Conservation (phyloP, 2,888 invertebrate species). For the Cyaniris semiargus region DNA sequence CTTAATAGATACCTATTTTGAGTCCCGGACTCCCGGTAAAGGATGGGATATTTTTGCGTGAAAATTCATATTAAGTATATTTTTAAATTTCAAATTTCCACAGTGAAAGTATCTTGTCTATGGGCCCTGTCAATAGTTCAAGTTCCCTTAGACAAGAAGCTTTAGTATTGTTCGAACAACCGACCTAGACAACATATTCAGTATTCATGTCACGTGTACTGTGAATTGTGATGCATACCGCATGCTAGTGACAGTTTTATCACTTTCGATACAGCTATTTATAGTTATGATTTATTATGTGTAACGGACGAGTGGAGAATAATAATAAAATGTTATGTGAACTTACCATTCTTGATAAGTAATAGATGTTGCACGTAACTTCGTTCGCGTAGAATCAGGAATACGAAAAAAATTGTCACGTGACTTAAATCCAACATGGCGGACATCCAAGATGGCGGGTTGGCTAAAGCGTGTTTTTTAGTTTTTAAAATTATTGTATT, state of each 20-base stretch:
- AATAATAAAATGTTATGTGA: background rate
- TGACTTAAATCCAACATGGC: too few species aligned
- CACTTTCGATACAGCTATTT: conserved; percentile 28
- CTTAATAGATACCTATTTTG: too few species aligned
- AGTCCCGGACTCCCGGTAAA: too few species aligned
- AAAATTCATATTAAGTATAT: background rate
- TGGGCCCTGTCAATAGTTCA: too few species aligned
- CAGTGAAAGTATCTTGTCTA: background rate
- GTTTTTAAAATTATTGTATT: too few species aligned
- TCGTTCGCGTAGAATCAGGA: background rate
- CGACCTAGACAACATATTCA: conserved; percentile 37
- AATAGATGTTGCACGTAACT: background rate
- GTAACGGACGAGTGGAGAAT: background rate
- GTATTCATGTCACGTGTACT: conserved; percentile 54
- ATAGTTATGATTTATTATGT: conserved; percentile 11
- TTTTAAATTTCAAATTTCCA: background rate
- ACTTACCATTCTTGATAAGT: background rate
- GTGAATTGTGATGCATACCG: conserved; percentile 57
- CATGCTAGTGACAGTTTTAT: conserved; percentile 40
- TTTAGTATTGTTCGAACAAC: background rate
- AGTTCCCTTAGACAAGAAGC: too few species aligned
- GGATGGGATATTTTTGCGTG: too few species aligned
- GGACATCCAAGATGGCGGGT: too few species aligned
- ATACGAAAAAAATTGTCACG: too few species aligned
- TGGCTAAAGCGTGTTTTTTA: too few species aligned